phyloP scores from a whole-genome alignment of 2,113 vertebrate species.

The Chloebia gouldiae region DNA sequence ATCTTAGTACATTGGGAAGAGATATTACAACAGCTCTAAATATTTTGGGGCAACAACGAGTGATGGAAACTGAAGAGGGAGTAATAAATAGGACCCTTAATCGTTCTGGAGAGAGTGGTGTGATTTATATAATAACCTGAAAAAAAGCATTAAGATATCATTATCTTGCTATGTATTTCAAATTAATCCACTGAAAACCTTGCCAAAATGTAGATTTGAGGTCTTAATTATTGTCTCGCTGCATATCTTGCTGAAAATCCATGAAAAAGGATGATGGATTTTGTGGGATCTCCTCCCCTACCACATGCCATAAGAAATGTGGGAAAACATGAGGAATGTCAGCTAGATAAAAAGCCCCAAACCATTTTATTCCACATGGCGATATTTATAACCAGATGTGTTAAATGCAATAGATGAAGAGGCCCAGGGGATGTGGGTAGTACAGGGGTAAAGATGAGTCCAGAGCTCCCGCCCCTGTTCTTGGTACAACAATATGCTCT shows the following conservation, averaged over 20 bases:
- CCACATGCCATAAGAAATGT: not conserved
- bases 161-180: not conserved
- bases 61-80: not conserved
- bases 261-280: not conserved
- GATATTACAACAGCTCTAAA: not conserved
- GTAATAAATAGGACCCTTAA: not conserved
- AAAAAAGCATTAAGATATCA: not conserved
- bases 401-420: not conserved
- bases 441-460: not conserved
- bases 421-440: not conserved
- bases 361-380: not conserved
- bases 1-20: not conserved
- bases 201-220: not conserved
- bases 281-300: not conserved
- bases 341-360: not conserved
- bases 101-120: not conserved
- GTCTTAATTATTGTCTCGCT: not conserved
- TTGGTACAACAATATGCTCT: rapidly evolving
- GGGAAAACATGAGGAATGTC: not conserved
- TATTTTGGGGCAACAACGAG: not conserved
- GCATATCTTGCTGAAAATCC: not conserved
- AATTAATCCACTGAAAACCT: not conserved
- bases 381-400: not conserved
- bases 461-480: not conserved
- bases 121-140: not conserved